These are phyloP conservation scores for Dipodomys merriami DNA, from an alignment of 2,113 vertebrate species.

Conservation along the genomic window DNA sequence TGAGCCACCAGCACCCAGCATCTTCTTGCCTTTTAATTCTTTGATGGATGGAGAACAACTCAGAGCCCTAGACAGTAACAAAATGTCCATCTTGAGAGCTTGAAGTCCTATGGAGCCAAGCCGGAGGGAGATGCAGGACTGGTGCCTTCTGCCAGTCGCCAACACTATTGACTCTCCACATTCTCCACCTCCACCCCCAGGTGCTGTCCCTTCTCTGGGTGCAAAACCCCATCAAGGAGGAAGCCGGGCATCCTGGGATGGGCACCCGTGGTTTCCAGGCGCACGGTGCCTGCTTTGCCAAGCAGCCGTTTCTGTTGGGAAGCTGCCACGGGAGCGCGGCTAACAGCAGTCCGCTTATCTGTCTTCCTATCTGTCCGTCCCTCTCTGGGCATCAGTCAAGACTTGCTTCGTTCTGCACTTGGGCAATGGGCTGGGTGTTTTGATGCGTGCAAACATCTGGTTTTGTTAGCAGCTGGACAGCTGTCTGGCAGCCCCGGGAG, in stretches of 20 bases:
- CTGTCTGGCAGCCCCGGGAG: not conserved
- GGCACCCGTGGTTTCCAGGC: too few species aligned
- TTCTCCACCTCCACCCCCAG: fast-evolving
- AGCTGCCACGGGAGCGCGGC: fast-evolving
- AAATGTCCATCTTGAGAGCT: not conserved
- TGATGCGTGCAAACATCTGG: not conserved
- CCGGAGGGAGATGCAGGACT: not conserved
- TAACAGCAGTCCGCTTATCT: fast-evolving
- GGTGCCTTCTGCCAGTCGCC: not conserved
- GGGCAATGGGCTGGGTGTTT: not conserved
- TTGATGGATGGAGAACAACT: too few species aligned
- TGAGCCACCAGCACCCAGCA: too few species aligned
- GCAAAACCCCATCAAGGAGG: not conserved
- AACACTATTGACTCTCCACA: not conserved
- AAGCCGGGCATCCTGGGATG: too few species aligned
- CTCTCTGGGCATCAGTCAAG: not conserved
- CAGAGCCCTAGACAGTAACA: too few species aligned
- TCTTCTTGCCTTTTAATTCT: too few species aligned
- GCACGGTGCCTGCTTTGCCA: too few species aligned
- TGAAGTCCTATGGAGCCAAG: not conserved
- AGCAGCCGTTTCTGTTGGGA: not conserved
- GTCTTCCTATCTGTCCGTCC: not conserved
- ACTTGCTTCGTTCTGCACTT: not conserved
- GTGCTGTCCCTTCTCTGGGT: not conserved
- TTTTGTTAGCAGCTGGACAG: not conserved